Percentiles rank a stretch among this genome's conserved stretches.
These are phyloP conservation scores for Nineta flava DNA, from an alignment of 2,888 invertebrate species.

Conservation along the genomic window DNA sequence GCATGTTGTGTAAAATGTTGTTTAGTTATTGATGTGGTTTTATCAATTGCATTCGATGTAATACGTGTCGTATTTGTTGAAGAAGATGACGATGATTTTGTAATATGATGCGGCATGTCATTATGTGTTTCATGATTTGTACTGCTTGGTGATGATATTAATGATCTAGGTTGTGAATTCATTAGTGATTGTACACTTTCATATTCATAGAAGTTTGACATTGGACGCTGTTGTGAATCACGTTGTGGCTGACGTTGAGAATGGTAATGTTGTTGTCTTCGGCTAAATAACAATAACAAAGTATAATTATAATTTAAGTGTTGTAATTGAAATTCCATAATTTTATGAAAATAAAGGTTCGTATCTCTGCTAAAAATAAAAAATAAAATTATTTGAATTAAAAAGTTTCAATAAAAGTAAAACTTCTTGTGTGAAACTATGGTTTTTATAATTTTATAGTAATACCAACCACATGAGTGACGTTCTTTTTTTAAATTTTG, in stretches of 20 bases:
- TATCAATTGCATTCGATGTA: not conserved
- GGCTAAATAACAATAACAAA: constrained; percentile 26
- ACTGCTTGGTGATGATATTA: constrained; percentile 14
- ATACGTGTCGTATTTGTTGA: not conserved
- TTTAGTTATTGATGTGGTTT: constrained; percentile 3
- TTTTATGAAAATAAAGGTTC: not conserved
- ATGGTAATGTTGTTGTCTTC: constrained; percentile 50
- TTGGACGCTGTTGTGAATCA: constrained; percentile 39
- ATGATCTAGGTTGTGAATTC: constrained; percentile 17
- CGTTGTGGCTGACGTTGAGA: constrained; percentile 37
- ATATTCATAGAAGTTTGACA: constrained; percentile 74
- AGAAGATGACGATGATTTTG: constrained; percentile 4
- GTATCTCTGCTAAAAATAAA: not conserved
- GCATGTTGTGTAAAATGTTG: constrained; percentile 12
- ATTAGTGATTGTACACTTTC: constrained; percentile 56
- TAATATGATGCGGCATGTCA: constrained; percentile 11
- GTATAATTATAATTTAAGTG: not conserved
- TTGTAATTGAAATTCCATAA: not conserved
- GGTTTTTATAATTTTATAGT: too few species aligned
- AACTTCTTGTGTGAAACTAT: too few species aligned
- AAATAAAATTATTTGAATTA: not conserved
- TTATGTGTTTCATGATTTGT: constrained; percentile 9
- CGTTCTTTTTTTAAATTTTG: too few species aligned
- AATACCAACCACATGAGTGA: too few species aligned
- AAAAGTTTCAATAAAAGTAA: too few species aligned